A percentile compares a stretch with the other conserved stretches of the same genome.
Conservation (phyloP, 2,113 vertebrate species). For the Corythornis madagascariensis region DNA sequence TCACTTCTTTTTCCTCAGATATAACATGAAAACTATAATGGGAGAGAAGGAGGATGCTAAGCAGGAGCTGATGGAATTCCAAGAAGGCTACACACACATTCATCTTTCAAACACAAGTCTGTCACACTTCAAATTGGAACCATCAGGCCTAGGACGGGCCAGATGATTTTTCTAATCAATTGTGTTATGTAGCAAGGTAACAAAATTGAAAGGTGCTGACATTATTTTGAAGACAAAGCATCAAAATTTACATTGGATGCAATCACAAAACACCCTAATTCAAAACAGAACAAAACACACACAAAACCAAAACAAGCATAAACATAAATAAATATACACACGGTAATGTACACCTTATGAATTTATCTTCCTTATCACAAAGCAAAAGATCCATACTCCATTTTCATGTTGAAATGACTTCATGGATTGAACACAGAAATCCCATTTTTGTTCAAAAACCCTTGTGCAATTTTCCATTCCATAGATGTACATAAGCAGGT, state of each 20-base stretch:
- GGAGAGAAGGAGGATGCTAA: not conserved
- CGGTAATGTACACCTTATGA: too few relatives aligned
- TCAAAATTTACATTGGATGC: not conserved
- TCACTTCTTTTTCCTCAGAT: not conserved
- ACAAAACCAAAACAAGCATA: not conserved
- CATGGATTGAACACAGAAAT: too few relatives aligned
- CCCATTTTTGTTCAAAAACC: too few relatives aligned
- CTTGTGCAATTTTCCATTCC: too few relatives aligned
- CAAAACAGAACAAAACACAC: not conserved
- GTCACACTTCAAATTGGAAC: not conserved
- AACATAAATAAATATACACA: too few relatives aligned
- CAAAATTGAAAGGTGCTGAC: not conserved
- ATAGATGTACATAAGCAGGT: too few relatives aligned
- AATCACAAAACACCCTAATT: not conserved
- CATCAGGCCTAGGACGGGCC: not conserved
- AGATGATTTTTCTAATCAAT: conserved; percentile 24
- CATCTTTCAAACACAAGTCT: not conserved
- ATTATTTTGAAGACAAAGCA: not conserved
- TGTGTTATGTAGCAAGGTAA: not conserved
- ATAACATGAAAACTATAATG: not conserved
- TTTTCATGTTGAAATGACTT: too few relatives aligned
- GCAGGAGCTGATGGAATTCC: not conserved
- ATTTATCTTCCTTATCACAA: too few relatives aligned
- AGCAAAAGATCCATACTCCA: too few relatives aligned
- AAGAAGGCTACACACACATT: not conserved